Evolutionary conservation across 2,888 invertebrate species (phyloP).

Genomic region (Scaptomyza cyrtandrae): DNA sequence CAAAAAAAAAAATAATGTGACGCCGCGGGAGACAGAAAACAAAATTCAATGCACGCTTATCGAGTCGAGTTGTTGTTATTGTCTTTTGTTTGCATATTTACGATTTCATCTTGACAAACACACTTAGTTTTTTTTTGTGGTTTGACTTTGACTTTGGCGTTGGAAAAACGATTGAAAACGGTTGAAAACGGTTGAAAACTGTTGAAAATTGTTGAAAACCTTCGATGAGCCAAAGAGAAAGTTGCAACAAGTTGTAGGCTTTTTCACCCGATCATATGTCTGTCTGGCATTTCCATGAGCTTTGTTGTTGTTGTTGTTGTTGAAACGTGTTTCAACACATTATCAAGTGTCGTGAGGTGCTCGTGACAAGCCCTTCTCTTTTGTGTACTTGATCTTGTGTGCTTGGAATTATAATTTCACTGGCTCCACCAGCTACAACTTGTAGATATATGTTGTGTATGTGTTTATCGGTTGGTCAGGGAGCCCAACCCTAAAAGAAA

Average conservation of each 20-base stretch:
- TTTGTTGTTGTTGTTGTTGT: conserved; percentile 3
- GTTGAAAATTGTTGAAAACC: conserved; percentile 23
- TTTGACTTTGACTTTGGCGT: conserved; percentile 55
- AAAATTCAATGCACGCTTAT: conserved; percentile 36
- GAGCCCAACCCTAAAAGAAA: conserved; percentile 51
- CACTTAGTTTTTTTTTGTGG: conserved; percentile 24
- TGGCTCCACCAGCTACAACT: conserved; percentile 13
- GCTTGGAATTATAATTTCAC: conserved; percentile 69
- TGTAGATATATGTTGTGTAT: neutral
- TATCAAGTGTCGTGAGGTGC: conserved; percentile 47
- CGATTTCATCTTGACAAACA: conserved; percentile 28
- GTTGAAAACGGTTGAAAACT: conserved; percentile 17
- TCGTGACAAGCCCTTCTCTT: conserved; percentile 71
- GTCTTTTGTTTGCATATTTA: conserved; percentile 41
- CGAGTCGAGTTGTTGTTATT: conserved; percentile 17
- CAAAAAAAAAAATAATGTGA: conserved; percentile 28
- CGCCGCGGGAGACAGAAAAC: conserved; percentile 18
- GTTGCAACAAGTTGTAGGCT: conserved; percentile 39
- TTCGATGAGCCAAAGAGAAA: conserved; percentile 54
- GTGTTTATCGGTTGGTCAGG: conserved; percentile 11
- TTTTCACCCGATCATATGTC: conserved; percentile 12
- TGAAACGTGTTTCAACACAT: conserved; percentile 49
- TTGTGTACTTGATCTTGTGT: conserved; percentile 53
- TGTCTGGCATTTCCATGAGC: conserved; percentile 41
- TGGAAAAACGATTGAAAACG: conserved; percentile 32